Conservation (phyloP, 2,888 invertebrate genomes). For the Cotesia congregata region DNA sequence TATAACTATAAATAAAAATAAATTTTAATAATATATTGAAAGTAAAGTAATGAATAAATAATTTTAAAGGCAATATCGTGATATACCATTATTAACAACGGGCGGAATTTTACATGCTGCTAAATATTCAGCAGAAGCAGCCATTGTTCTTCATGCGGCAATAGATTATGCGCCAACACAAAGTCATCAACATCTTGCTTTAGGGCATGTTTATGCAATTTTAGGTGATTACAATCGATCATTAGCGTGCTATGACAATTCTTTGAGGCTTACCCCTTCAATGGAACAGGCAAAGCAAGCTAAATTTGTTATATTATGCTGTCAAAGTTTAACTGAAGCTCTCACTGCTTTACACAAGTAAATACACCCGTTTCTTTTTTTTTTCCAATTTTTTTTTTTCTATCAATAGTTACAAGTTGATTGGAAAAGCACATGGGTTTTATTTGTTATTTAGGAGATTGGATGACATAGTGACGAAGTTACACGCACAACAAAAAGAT, state of each 20-base stretch:
- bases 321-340: constrained; percentile 76
- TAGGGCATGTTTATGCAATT: constrained; percentile 82
- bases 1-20: constrained; percentile 29
- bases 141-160: constrained; percentile 80
- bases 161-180: constrained; percentile 79
- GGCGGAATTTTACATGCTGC: constrained; percentile 82
- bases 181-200: constrained; percentile 76
- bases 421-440: too few relatives aligned
- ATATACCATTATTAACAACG: constrained; percentile 81
- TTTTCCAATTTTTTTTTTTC: constrained; percentile 28
- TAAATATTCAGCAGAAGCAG: constrained; percentile 79
- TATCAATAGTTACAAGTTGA: constrained; percentile 5
- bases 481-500: constrained; percentile 76
- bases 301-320: constrained; percentile 79
- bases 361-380: constrained; percentile 60
- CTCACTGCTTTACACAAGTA: constrained; percentile 78
- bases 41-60: neutral
- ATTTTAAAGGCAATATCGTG: constrained; percentile 77
- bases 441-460: constrained; percentile 71
- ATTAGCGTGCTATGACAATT: constrained; percentile 77
- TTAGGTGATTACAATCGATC: constrained; percentile 81
- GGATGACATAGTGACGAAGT: constrained; percentile 75
- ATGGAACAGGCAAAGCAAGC: constrained; percentile 76
- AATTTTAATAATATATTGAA: too few relatives aligned
- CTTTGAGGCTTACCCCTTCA: constrained; percentile 76